Percentiles rank a stretch among this genome's conserved stretches.
phyloP scores from a whole-genome alignment of 2,888 invertebrate genomes.

The Eledona agricola region DNA sequence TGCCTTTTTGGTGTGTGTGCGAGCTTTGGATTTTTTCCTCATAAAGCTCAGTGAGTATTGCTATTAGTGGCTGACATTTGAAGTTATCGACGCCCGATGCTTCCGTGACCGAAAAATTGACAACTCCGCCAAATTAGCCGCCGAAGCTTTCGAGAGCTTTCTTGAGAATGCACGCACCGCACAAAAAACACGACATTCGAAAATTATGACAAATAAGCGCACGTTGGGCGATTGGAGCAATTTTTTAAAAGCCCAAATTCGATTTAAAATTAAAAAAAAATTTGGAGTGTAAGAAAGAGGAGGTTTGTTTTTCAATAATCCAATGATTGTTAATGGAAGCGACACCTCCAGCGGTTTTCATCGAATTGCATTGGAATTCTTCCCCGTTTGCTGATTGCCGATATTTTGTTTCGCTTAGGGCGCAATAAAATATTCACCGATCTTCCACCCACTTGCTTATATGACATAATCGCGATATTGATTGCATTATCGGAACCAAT shows the following conservation, averaged over 20 bases:
- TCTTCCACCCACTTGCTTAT: constrained; percentile 16
- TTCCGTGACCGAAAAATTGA: constrained; percentile 36
- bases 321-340: too few relatives aligned
- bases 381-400: constrained; percentile 16
- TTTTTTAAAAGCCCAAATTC: too few relatives aligned
- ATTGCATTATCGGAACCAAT: constrained; percentile 14
- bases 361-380: constrained; percentile 6
- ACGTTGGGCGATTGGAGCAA: too few relatives aligned
- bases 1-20: constrained; percentile 32
- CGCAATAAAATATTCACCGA: constrained; percentile 17
- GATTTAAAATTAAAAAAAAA: too few relatives aligned
- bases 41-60: constrained; percentile 22
- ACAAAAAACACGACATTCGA: too few relatives aligned
- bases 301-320: too few relatives aligned
- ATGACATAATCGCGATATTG: constrained; percentile 19
- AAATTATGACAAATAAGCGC: too few relatives aligned
- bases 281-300: too few relatives aligned
- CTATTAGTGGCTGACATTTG: constrained; percentile 29
- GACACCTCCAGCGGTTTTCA: too few relatives aligned
- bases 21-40: constrained; percentile 19
- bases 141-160: too few relatives aligned
- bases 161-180: too few relatives aligned
- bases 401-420: constrained; percentile 8
- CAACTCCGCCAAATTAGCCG: constrained; percentile 11
- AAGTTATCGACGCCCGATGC: constrained; percentile 22